Evolutionary conservation across 2,797 vertebrate species (phyloP).

Genomic region (Rhinogobio ventralis): DNA sequence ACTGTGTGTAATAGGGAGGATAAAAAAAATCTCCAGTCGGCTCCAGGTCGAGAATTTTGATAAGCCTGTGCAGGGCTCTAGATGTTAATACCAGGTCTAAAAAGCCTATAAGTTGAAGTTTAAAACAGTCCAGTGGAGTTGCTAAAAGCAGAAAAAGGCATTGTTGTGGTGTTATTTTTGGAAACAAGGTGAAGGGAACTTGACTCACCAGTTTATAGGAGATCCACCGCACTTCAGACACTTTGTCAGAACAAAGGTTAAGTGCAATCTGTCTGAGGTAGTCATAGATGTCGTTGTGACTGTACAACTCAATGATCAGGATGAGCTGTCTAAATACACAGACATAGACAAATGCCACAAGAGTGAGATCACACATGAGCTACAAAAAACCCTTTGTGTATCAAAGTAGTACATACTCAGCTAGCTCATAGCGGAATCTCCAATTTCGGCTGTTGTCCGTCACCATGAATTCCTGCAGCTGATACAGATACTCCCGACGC

Average conservation of each 20-base stretch:
- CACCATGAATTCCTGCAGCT: conserved; percentile 97
- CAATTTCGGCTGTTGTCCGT: conserved; percentile 98
- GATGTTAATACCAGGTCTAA: not conserved
- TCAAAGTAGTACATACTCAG: conserved; percentile 80
- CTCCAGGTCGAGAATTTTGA: too few relatives aligned
- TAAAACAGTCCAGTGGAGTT: not conserved
- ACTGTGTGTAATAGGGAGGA: too few relatives aligned
- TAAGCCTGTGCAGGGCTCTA: too few relatives aligned
- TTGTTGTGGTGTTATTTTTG: not conserved
- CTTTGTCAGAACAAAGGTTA: conserved; percentile 94
- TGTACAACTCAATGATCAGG: conserved; percentile 94
- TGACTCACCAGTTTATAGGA: conserved; percentile 93
- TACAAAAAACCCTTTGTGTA: not conserved
- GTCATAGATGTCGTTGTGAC: conserved; percentile 93
- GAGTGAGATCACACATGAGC: conserved; percentile 20
- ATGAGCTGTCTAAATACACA: conserved; percentile 86
- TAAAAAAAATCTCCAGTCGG: too few relatives aligned
- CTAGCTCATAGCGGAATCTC: conserved; percentile 96
- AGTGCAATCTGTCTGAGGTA: conserved; percentile 94
- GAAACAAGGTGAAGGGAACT: not conserved
- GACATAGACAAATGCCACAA: conserved; percentile 8
- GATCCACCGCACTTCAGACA: conserved; percentile 97
- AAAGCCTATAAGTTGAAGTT: not conserved
- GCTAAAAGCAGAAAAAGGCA: not conserved
- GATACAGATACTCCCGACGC: conserved; percentile 95